Base-by-base conservation (phyloP, 2,797 vertebrate species). In the Botia almorhae region DNA sequence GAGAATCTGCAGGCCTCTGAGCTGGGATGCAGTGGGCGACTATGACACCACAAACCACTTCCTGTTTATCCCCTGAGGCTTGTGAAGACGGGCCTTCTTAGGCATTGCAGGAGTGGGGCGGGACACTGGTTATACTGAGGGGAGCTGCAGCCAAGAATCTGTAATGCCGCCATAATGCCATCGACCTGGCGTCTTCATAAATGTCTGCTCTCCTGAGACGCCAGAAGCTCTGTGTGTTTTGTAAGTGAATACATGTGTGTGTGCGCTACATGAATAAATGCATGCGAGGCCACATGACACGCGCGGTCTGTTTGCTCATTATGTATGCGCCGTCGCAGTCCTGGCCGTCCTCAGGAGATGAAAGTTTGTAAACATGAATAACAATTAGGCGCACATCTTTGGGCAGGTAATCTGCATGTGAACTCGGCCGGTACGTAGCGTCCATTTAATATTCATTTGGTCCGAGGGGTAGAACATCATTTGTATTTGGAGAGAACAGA, bases 321-420 rank as follows among this genome's bases (percentile, higher is more conserved):
- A 87, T 80, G 73, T 82, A 93, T 93, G 91, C 89, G 85, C 88
- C 88, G 67, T 88, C 79, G 87, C 88, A 83, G 70, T 48, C 86
- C 55, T 33, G 86, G 83, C 90, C 39, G 7, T 92, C 93, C 93
- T 85, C 92, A n/a, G 65, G 92, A 93, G 93, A 93, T 87, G 90
- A 88, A 93, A 92, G 91, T 94, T 92, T 93, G 92, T 94, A 92
- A 94, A 94, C 93, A 94, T 91, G 94, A 94, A 94, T 94, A 94
- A 93, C 93, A 93, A 94, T 94, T 92, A 93, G 88, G 85, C 84
- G 64, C 87, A 88, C 89, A 89, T 92, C 88, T 92, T 89, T 88
- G 83, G 89, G 91, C 92, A 93, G 93, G 94, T 93, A 90, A 93
- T 94, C 92, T 93, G 92, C 92, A 91, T 91, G 90, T 87, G 86